Percentiles rank a stretch among this genome's conserved stretches.
phyloP scores from a whole-genome alignment of 2,113 vertebrate genomes.

The Shinisaurus crocodilurus region DNA sequence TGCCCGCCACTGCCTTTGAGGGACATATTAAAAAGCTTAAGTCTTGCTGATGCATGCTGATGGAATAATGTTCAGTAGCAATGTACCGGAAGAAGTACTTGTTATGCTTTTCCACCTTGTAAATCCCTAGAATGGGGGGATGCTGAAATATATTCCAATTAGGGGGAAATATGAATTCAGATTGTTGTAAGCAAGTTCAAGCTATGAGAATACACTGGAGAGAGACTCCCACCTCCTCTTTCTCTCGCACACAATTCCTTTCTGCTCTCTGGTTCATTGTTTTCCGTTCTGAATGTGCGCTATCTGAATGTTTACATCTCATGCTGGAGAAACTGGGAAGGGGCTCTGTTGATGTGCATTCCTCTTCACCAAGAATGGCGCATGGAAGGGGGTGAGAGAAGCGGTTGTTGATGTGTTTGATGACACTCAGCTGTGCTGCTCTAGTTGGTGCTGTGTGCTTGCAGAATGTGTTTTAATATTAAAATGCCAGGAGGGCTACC shows the following conservation, averaged over 20 bases:
- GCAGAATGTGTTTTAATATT: constrained; percentile 34
- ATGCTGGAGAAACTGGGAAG: neutral
- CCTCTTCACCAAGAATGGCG: neutral
- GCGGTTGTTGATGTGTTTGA: constrained; percentile 35
- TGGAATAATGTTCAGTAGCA: no score
- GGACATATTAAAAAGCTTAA: no score
- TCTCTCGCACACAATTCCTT: rapidly evolving
- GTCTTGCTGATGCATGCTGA: no score
- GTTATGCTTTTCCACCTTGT: no score
- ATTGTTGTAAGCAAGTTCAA: neutral
- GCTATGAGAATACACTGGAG: neutral
- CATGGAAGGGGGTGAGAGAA: neutral
- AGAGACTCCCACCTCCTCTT: neutral
- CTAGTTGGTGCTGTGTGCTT: constrained; percentile 8
- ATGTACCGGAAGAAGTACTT: neutral
- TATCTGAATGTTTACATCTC: neutral
- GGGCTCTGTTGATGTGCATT: neutral
- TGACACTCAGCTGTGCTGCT: constrained; percentile 38
- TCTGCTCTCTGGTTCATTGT: neutral
- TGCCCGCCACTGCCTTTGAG: no score
- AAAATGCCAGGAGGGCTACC: constrained; percentile 51
- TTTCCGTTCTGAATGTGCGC: rapidly evolving
- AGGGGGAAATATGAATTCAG: neutral
- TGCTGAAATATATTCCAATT: neutral
- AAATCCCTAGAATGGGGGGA: neutral